A percentile compares a stretch with the other conserved stretches of the same genome.
Conservation (phyloP, 2,888 invertebrate species). For the Sarcophaga caerulescens region DNA sequence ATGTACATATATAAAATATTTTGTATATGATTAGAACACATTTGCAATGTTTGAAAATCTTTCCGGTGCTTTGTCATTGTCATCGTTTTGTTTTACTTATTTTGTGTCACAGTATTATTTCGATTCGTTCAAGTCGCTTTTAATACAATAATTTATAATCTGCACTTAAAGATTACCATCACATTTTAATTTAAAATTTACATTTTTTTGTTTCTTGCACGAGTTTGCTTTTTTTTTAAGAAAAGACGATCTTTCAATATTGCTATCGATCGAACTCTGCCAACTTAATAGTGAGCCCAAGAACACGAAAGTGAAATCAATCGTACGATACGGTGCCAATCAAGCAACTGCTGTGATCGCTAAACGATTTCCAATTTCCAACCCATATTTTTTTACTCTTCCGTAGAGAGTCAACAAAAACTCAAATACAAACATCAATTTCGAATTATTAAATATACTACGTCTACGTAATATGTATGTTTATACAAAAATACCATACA, state of each 20-base stretch:
- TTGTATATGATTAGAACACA: slow-evolving; percentile 1
- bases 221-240: slow-evolving; percentile 21
- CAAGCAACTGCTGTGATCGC: slow-evolving; percentile 63
- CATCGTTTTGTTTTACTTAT: slow-evolving; percentile 15
- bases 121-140: too few species aligned
- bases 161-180: not conserved
- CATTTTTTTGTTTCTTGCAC: slow-evolving; percentile 42
- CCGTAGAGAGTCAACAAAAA: slow-evolving; percentile 54
- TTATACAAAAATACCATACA: slow-evolving; percentile 1
- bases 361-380: slow-evolving; percentile 74
- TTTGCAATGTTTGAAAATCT: slow-evolving; percentile 12
- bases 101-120: not conserved
- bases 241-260: slow-evolving; percentile 51
- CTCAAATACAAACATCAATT: slow-evolving; percentile 35
- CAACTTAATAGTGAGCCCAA: slow-evolving; percentile 9
- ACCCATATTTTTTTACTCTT: slow-evolving; percentile 65
- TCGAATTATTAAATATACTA: not conserved
- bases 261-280: slow-evolving; percentile 22
- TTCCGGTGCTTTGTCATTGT: slow-evolving; percentile 27
- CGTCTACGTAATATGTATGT: not conserved
- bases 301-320: slow-evolving; percentile 39
- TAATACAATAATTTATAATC: not conserved
- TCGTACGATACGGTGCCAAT: slow-evolving; percentile 67
- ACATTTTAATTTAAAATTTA: not conserved
- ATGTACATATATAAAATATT: not conserved